phyloP scores from a whole-genome alignment of 2,888 invertebrate species.

The Lepidocyrtoides sp. region DNA sequence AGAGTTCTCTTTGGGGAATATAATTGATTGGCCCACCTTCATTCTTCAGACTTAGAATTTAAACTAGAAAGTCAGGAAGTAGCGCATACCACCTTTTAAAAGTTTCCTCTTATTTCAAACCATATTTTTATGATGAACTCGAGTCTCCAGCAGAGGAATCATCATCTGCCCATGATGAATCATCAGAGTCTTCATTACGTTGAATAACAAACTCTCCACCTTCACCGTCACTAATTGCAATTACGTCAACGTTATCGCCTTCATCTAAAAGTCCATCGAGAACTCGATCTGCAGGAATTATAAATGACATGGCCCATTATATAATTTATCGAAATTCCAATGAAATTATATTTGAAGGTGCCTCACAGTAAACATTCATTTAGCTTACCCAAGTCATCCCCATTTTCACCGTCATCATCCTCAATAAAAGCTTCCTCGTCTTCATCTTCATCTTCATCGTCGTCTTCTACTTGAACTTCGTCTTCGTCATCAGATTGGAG shows the following conservation, averaged over 20 bases:
- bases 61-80: slow-evolving; percentile 15
- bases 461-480: slow-evolving; percentile 88
- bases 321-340: not conserved
- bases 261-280: slow-evolving; percentile 79
- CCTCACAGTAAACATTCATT: too few species aligned
- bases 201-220: slow-evolving; percentile 72
- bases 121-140: slow-evolving; percentile 47
- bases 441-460: slow-evolving; percentile 87
- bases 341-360: too few species aligned
- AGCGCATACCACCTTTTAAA: not conserved
- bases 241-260: slow-evolving; percentile 86
- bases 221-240: slow-evolving; percentile 74
- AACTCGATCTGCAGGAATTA: slow-evolving; percentile 61
- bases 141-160: slow-evolving; percentile 48
- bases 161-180: slow-evolving; percentile 65
- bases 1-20: not conserved
- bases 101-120: not conserved
- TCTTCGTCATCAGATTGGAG: slow-evolving; percentile 88
- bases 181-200: slow-evolving; percentile 66
- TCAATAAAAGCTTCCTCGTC: slow-evolving; percentile 78
- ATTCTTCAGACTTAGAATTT: slow-evolving; percentile 38
- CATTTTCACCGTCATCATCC: slow-evolving; percentile 85
- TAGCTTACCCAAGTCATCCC: slow-evolving; percentile 82
- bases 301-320: not conserved
- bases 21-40: slow-evolving; percentile 37